Evolutionary conservation across 2,888 invertebrate genomes (phyloP).

Genomic region (Drosophila rubida): DNA sequence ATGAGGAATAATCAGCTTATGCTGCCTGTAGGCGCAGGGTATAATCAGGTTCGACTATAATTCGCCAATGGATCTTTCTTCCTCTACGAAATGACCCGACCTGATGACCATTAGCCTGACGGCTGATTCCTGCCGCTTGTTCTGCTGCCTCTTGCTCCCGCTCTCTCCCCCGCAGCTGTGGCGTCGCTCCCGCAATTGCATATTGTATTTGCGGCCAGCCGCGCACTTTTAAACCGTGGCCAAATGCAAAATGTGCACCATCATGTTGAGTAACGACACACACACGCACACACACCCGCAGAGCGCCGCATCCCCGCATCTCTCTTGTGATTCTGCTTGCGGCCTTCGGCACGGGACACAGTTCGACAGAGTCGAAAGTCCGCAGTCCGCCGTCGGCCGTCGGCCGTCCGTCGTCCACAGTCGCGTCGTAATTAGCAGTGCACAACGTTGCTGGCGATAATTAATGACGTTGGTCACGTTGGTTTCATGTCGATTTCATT

Average conservation of each 20-base stretch:
- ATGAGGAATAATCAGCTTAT: not conserved
- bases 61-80: slow-evolving; percentile 9
- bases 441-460: slow-evolving; percentile 74
- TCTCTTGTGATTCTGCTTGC: not conserved
- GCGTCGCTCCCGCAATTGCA: slow-evolving; percentile 33
- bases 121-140: not conserved
- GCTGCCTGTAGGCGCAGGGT: not conserved
- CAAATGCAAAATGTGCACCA: slow-evolving; percentile 73
- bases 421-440: slow-evolving; percentile 71
- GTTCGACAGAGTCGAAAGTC: slow-evolving; percentile 5
- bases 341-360: slow-evolving; percentile 20
- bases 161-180: not conserved
- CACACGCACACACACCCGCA: slow-evolving; percentile 16
- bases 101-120: slow-evolving; percentile 22
- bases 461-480: slow-evolving; percentile 81
- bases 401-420: slow-evolving; percentile 32
- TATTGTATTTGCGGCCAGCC: slow-evolving; percentile 69
- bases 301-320: slow-evolving; percentile 1
- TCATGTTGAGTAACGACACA: slow-evolving; percentile 60
- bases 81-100: not conserved
- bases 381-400: slow-evolving; percentile 17
- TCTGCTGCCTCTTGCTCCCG: not conserved
- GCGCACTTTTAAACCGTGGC: slow-evolving; percentile 71
- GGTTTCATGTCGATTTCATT: slow-evolving; percentile 80
- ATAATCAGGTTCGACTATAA: not conserved